phyloP scores from a whole-genome alignment of 2,113 vertebrate species.

The Ophiodon elongatus region DNA sequence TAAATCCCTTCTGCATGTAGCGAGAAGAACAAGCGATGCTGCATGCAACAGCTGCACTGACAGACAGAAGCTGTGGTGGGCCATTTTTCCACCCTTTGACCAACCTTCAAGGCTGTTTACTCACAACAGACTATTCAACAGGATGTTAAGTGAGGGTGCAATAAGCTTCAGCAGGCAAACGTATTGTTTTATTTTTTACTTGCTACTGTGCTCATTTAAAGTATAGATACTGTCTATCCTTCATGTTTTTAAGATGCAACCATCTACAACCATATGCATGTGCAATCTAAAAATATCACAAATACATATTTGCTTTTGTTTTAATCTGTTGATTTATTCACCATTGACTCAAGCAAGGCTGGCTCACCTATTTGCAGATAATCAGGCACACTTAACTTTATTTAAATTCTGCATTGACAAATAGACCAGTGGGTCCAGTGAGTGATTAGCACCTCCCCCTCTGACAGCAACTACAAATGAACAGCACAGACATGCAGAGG shows the following conservation, averaged over 20 bases:
- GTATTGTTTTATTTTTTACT: too few species aligned
- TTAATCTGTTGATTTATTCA: too few species aligned
- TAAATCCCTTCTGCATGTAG: background rate
- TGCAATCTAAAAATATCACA: too few species aligned
- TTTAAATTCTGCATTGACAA: background rate
- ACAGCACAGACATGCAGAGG: too few species aligned
- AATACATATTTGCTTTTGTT: too few species aligned
- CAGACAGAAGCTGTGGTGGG: background rate
- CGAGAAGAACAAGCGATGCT: conserved; percentile 11
- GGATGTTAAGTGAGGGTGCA: too few species aligned
- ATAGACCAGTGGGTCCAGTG: background rate
- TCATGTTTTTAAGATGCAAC: too few species aligned
- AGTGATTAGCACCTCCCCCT: background rate
- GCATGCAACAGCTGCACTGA: conserved; percentile 2
- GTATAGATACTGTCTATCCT: too few species aligned
- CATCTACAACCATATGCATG: too few species aligned
- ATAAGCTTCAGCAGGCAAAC: too few species aligned
- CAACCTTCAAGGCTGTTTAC: background rate
- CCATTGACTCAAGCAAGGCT: background rate
- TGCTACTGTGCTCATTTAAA: too few species aligned
- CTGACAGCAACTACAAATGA: background rate
- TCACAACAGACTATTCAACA: too few species aligned
- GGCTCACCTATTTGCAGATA: background rate
- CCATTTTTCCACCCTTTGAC: background rate
- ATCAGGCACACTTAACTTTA: background rate